A percentile compares a stretch with the other conserved stretches of the same genome.
These are phyloP conservation scores for Anableps anableps DNA, from an alignment of 2,797 vertebrate species.

Conservation along the genomic window DNA sequence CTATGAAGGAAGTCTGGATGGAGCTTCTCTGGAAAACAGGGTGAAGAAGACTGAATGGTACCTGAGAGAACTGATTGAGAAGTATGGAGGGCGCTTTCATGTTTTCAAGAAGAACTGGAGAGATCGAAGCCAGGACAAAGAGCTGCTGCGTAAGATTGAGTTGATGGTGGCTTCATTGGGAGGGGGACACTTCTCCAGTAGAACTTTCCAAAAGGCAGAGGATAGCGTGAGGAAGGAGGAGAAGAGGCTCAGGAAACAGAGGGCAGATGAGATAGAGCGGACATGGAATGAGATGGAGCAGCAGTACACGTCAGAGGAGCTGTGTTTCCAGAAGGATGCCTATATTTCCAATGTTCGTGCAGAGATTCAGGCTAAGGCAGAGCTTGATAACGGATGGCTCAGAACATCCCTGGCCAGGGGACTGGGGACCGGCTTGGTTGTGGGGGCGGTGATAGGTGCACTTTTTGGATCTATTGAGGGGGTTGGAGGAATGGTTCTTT, in stretches of 20 bases:
- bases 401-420: constrained; percentile 75
- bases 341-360: constrained; percentile 52
- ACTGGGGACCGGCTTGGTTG: constrained; percentile 68
- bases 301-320: constrained; percentile 66
- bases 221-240: constrained; percentile 74
- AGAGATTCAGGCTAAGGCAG: constrained; percentile 74
- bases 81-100: constrained; percentile 74
- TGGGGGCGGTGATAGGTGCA: constrained; percentile 74
- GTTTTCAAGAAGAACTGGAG: constrained; percentile 78
- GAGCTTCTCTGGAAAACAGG: constrained; percentile 50
- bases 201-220: constrained; percentile 76
- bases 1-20: constrained; percentile 65
- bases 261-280: constrained; percentile 62
- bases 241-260: constrained; percentile 70
- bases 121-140: constrained; percentile 61
- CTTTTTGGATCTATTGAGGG: constrained; percentile 77
- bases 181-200: constrained; percentile 69
- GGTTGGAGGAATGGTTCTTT: constrained; percentile 75
- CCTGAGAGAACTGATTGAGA: constrained; percentile 73
- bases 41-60: constrained; percentile 72
- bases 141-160: constrained; percentile 78
- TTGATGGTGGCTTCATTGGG: constrained; percentile 68
- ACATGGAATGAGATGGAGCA: constrained; percentile 68
- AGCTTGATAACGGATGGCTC: constrained; percentile 79
- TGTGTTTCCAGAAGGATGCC: constrained; percentile 65